Conservation (phyloP, 2,797 vertebrate species). For the Takifugu rubripes region DNA sequence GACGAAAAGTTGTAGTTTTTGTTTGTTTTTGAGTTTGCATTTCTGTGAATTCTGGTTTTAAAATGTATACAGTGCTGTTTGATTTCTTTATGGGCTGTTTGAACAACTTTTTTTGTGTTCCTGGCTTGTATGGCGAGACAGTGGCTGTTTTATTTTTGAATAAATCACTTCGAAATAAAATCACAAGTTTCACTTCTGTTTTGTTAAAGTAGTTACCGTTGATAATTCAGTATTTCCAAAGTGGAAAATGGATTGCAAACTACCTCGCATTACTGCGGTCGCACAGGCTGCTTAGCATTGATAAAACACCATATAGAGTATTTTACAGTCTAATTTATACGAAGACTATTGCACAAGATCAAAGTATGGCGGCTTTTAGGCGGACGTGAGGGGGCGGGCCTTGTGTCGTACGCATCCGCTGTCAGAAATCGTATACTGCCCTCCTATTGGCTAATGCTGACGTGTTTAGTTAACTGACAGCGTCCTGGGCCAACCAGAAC, state of each 20-base stretch:
- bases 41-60: constrained; percentile 53
- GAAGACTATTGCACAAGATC: too few relatives aligned
- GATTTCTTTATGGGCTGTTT: constrained; percentile 51
- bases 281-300: too few relatives aligned
- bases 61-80: constrained; percentile 46
- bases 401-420: background rate
- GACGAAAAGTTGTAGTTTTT: constrained; percentile 10
- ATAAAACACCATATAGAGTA: too few relatives aligned
- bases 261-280: too few relatives aligned
- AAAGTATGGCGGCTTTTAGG: too few relatives aligned
- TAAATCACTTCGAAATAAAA: constrained; percentile 55
- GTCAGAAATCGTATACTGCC: background rate
- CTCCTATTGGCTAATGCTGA: constrained; percentile 27
- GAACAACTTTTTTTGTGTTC: constrained; percentile 46
- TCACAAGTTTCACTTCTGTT: background rate
- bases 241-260: background rate
- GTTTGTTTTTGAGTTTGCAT: constrained; percentile 6
- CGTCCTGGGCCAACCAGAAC: constrained; percentile 29
- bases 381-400: too few relatives aligned
- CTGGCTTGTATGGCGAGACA: constrained; percentile 38
- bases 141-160: constrained; percentile 69
- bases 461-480: constrained; percentile 21
- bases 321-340: too few relatives aligned
- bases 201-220: too few relatives aligned
- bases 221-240: background rate